Evolutionary conservation across 2,797 vertebrate genomes (phyloP).

Genomic region (Mycteria americana): DNA sequence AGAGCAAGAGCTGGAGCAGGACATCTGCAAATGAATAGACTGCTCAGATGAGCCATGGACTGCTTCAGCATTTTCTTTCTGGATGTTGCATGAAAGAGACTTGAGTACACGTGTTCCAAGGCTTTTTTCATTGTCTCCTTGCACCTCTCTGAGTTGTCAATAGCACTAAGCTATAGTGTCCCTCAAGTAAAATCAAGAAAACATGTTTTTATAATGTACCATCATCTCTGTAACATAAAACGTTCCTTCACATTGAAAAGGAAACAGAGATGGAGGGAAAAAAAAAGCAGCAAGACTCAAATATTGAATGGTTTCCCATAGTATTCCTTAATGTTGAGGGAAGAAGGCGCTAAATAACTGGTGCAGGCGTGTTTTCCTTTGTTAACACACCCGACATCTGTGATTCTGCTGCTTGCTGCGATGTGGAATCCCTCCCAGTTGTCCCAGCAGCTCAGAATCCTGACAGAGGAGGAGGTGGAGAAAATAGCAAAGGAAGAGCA

Average conservation of each 20-base stretch:
- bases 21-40: neutral
- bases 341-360: neutral
- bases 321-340: neutral
- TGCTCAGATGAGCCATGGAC: neutral
- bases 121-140: neutral
- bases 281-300: neutral
- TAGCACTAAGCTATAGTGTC: neutral
- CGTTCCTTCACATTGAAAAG: neutral
- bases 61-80: neutral
- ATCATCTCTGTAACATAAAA: neutral
- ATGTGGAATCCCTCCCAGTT: constrained; percentile 27
- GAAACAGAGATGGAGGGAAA: neutral
- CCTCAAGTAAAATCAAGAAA: neutral
- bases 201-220: neutral
- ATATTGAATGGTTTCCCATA: neutral
- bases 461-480: constrained; percentile 14
- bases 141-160: neutral
- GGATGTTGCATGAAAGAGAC: neutral
- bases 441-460: constrained; percentile 21
- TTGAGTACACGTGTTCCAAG: neutral
- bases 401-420: neutral
- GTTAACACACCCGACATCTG: neutral
- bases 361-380: neutral
- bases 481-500: constrained; percentile 22
- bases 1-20: neutral